Conservation (phyloP, 2,797 vertebrate genomes). For the Paedocypris micromegethes region DNA sequence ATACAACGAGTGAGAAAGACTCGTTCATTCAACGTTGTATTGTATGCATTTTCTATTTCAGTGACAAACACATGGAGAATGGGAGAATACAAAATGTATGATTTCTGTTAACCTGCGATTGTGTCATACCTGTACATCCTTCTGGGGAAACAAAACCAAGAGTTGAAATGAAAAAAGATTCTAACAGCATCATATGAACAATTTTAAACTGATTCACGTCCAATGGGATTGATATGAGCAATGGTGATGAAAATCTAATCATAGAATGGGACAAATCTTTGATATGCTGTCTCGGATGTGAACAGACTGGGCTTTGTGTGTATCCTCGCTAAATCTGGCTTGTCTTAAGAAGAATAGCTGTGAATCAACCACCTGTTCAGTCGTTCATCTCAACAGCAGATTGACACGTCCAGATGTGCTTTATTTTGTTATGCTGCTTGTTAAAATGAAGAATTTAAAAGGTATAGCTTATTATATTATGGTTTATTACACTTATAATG, state of each 20-base stretch:
- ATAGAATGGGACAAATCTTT: not conserved
- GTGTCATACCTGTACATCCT: conserved; percentile 9
- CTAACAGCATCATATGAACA: not conserved
- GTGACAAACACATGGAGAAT: not conserved
- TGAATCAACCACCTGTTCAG: conserved; percentile 17
- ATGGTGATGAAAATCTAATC: not conserved
- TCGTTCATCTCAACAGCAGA: not conserved
- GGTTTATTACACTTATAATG: no score
- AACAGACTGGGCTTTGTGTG: not conserved
- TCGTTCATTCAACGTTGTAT: conserved; percentile 8
- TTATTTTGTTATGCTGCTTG: not conserved
- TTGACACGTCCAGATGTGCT: conserved; percentile 15
- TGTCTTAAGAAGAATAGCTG: not conserved
- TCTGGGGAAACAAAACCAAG: conserved; percentile 12
- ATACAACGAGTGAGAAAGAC: conserved; percentile 10
- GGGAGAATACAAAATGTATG: conserved; percentile 3
- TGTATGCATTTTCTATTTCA: conserved; percentile 7
- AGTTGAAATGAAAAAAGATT: not conserved
- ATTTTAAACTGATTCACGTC: conserved; percentile 1
- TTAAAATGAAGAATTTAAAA: not conserved
- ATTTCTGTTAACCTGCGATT: not conserved
- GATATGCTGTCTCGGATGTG: not conserved
- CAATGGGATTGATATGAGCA: conserved; percentile 5
- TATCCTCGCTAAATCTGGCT: not conserved
- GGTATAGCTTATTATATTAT: no score